A percentile compares a stretch with the other conserved stretches of the same genome.
These are phyloP conservation scores for Deilephila porcellus DNA, from an alignment of 2,888 invertebrate species.

Conservation along the genomic window DNA sequence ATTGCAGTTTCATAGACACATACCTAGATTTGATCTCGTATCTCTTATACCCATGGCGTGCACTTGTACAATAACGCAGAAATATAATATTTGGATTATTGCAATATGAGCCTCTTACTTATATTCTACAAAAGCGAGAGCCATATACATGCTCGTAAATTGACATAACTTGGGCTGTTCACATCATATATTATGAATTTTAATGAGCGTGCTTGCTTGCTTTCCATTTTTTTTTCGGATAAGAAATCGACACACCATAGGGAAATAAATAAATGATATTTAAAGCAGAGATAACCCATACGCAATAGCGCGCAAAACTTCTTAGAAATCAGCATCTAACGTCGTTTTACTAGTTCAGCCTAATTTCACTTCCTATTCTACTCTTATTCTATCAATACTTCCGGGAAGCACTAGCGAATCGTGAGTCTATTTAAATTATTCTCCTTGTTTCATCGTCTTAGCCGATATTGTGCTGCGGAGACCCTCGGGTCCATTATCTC, in stretches of 20 bases:
- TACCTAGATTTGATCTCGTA: background rate
- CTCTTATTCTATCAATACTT: constrained; percentile 23
- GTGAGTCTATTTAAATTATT: background rate
- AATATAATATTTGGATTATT: constrained; percentile 6
- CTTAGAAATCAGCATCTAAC: constrained; percentile 6
- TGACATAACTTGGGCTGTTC: background rate
- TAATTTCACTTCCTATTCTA: background rate
- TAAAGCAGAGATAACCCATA: background rate
- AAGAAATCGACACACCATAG: background rate
- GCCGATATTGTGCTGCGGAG: constrained; percentile 46
- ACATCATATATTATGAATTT: background rate
- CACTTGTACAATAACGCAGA: constrained; percentile 28
- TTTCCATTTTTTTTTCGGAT: background rate
- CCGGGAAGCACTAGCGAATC: constrained; percentile 19
- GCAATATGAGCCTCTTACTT: constrained; percentile 3
- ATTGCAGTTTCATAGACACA: background rate
- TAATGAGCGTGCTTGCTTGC: background rate
- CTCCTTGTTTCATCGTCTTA: constrained; percentile 52
- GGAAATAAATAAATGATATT: constrained; percentile 14
- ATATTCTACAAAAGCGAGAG: background rate
- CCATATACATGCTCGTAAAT: background rate
- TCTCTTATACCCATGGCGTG: constrained; percentile 25
- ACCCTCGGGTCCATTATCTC: constrained; percentile 50
- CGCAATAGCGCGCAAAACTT: background rate
- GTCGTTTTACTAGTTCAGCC: background rate